Evolutionary conservation across 2,113 vertebrate genomes (phyloP), one percentile per base, ranked within the genome.

Genomic region (Protobothrops mucrosquamatus): DNA sequence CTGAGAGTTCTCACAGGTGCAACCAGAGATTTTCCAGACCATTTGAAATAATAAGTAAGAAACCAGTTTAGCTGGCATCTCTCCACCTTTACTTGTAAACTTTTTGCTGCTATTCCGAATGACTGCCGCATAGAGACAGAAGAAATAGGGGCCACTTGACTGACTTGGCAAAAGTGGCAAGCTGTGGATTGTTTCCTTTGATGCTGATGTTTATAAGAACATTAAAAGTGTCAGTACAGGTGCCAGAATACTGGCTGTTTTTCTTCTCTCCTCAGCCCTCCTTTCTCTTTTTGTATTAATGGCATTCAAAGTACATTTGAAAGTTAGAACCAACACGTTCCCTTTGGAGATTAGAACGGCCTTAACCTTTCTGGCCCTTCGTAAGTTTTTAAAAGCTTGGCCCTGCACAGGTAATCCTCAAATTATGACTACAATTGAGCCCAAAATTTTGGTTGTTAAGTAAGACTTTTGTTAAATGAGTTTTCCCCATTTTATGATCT

Each of bases 11-110:
- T 87, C 15, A 3, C 34, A 46, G 39, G 52, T 61, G 4, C 26
- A 39, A 51, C 87, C 46, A 92, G 92, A 74, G 95, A 95, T 12
- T 89, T 12, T 29, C 81, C 85, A 93, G 92, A 85, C 5, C 46
- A 64, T 91, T 91, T 9, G 89, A 92, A 92, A 61, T 87, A 95
- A 88, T 2, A 81, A 12, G 89, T 69, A 93, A 12, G 39, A 57
- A 29, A 26, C 56, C 55, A 11, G 34, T 24, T 43, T 12, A 26
- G 9, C 57, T 43, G 34, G 56, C 10, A 46, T 57, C 34, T 89
- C 22, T 24, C 14, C 10, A 43, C 54, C 55, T 23, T 59, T 7
- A 59, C 8, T 55, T 88, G 43, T n/a, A 26, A 87, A 29, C 85
- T 29, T 87, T 87, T 52, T 52, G 43, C 46, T 29, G 85, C 4